Evolutionary conservation across 2,888 invertebrate genomes (phyloP).

Genomic region (Oasisia sp.): DNA sequence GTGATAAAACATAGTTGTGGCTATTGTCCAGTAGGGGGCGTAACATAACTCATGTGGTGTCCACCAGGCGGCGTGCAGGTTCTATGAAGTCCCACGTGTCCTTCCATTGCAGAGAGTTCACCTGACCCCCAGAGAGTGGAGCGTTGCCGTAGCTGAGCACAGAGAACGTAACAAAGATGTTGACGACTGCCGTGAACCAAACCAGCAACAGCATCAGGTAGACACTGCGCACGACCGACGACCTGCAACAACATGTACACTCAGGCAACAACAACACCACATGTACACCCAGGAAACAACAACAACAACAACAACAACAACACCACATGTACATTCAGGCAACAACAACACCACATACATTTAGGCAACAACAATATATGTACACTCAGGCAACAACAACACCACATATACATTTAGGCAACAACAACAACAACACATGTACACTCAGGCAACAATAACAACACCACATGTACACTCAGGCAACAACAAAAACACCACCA

Average conservation of each 20-base stretch:
- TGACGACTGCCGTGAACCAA: conserved; percentile 27
- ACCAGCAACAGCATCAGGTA: conserved; percentile 26
- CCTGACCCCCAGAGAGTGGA: neutral
- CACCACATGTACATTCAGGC: neutral
- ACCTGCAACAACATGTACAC: conserved; percentile 21
- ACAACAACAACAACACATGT: no score
- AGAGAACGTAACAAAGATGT: conserved; percentile 30
- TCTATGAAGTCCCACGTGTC: conserved; percentile 33
- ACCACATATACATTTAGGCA: no score
- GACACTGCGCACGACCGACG: neutral
- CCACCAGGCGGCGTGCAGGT: conserved; percentile 20
- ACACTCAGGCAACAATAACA: neutral
- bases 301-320: neutral
- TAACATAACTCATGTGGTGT: neutral
- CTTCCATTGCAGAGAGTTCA: conserved; percentile 29
- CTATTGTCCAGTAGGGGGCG: conserved; percentile 14
- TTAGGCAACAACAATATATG: neutral
- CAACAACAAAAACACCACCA: neutral
- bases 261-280: no score
- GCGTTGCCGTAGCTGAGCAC: conserved; percentile 28
- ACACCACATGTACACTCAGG: neutral
- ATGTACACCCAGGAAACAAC: neutral
- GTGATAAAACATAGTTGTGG: neutral
- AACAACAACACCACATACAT: neutral
- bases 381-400: neutral